Evolutionary conservation across 2,113 vertebrate species (phyloP).

Genomic region (Petromus typicus): DNA sequence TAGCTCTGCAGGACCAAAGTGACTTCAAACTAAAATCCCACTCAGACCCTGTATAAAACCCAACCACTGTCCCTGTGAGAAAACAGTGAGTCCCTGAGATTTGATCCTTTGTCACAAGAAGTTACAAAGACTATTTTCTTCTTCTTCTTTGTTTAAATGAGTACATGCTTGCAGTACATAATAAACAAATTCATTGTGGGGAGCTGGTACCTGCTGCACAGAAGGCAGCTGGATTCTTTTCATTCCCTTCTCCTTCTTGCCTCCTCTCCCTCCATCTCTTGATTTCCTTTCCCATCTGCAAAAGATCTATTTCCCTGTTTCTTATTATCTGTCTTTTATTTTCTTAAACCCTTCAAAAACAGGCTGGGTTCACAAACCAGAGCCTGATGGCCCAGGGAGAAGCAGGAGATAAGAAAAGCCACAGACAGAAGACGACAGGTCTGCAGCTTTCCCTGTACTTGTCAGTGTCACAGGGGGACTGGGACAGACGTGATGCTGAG

Average conservation of each 20-base stretch:
- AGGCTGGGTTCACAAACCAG: slow-evolving; percentile 24
- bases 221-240: neutral
- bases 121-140: neutral
- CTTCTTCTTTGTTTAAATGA: neutral
- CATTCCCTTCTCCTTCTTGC: neutral
- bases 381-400: neutral
- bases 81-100: too few relatives aligned
- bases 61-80: too few relatives aligned
- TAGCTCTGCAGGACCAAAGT: slow-evolving; percentile 30
- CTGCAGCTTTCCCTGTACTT: neutral
- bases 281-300: neutral
- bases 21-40: slow-evolving; percentile 29
- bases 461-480: neutral
- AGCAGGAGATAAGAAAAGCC: neutral
- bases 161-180: neutral
- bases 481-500: neutral
- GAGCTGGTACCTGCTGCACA: neutral
- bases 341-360: slow-evolving; percentile 43
- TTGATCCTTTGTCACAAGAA: slow-evolving; percentile 26
- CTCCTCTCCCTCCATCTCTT: neutral
- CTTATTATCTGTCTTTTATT: neutral
- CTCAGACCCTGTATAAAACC: slow-evolving; percentile 23
- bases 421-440: neutral
- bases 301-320: neutral
- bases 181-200: neutral